These are phyloP conservation scores for Pipistrellus kuhlii DNA, from an alignment of 2,797 vertebrate species.

Conservation along the genomic window DNA sequence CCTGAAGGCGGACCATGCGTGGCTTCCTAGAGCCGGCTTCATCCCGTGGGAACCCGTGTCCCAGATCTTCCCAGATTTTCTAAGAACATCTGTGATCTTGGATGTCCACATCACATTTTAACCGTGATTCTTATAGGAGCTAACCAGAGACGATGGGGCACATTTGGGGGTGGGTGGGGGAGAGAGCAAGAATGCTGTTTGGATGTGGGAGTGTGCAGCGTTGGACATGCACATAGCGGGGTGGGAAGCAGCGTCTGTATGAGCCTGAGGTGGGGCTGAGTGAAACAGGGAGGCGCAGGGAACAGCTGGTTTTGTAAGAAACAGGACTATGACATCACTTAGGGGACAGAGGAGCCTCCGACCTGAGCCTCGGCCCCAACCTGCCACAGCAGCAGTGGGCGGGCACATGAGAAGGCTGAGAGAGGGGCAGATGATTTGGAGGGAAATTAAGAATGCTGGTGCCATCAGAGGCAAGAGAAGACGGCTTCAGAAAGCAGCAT, in stretches of 20 bases:
- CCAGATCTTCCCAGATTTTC: neutral
- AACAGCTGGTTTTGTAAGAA: neutral
- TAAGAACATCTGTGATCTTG: neutral
- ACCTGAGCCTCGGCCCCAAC: neutral
- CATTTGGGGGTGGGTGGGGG: neutral
- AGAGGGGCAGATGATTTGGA: neutral
- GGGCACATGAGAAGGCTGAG: neutral
- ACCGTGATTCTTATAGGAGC: neutral
- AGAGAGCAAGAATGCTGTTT: neutral
- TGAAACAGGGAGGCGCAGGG: neutral
- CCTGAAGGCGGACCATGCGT: neutral
- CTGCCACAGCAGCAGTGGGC: neutral
- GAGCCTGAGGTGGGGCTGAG: neutral
- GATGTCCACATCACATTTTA: neutral
- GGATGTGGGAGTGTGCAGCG: neutral
- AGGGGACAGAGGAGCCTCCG: no score
- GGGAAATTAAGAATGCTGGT: neutral
- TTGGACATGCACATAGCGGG: neutral
- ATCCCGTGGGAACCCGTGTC: neutral
- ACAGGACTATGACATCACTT: neutral
- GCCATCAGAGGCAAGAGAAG: neutral
- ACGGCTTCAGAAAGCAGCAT: neutral
- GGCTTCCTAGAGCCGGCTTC: neutral
- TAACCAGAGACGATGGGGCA: neutral
- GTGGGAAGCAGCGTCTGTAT: neutral